Evolutionary conservation across 2,888 invertebrate genomes (phyloP).

Genomic region (Aquatica leii): DNA sequence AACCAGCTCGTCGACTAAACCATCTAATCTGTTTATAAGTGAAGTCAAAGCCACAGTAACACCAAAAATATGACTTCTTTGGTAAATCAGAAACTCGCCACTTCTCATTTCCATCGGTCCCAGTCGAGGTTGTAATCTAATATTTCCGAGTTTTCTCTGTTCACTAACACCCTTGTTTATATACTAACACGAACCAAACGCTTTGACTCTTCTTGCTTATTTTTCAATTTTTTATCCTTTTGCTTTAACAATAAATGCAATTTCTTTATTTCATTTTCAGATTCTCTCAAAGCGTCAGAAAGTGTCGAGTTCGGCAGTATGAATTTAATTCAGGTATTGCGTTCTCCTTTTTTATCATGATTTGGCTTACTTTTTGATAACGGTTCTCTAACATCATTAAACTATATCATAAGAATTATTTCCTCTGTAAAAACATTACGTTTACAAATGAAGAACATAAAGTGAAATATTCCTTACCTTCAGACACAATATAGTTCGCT

Average conservation of each 20-base stretch:
- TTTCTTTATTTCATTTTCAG: conserved; percentile 70
- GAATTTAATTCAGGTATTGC: conserved; percentile 77
- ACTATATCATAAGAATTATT: conserved; percentile 66
- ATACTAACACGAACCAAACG: conserved; percentile 82
- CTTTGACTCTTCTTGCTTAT: conserved; percentile 78
- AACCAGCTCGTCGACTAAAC: conserved; percentile 75
- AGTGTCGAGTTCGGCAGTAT: conserved; percentile 75
- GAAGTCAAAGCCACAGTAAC: conserved; percentile 75
- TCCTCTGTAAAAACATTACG: conserved; percentile 43
- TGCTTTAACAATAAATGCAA: conserved; percentile 54
- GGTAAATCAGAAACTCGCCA: conserved; percentile 71
- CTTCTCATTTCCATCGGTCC: conserved; percentile 70
- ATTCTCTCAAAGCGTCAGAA: conserved; percentile 79
- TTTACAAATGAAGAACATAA: too few relatives aligned
- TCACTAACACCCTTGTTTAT: conserved; percentile 83
- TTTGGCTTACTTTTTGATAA: conserved; percentile 76
- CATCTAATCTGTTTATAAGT: conserved; percentile 73
- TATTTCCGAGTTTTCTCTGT: conserved; percentile 77
- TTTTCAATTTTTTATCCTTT: conserved; percentile 66
- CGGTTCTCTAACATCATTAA: conserved; percentile 79
- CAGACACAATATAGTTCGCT: conserved; percentile 64
- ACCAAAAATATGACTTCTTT: conserved; percentile 74
- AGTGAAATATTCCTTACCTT: conserved; percentile 64
- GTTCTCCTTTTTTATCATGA: conserved; percentile 76
- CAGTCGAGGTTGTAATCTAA: conserved; percentile 71